Evolutionary conservation across 2,888 invertebrate genomes (phyloP).

Genomic region (Julus scandinavius): DNA sequence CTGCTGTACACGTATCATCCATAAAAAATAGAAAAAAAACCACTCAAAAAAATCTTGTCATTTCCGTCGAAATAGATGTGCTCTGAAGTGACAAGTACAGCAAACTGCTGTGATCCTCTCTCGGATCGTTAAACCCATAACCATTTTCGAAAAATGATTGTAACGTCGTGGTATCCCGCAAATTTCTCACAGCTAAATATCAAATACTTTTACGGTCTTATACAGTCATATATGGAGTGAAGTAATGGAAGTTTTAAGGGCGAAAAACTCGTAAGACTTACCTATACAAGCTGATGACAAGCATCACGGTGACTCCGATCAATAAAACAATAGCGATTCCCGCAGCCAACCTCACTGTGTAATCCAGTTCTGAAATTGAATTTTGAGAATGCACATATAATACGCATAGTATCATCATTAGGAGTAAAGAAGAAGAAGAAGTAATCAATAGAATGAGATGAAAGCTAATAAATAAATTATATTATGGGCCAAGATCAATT

Average conservation of each 20-base stretch:
- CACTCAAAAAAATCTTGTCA: not conserved
- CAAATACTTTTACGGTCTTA: not conserved
- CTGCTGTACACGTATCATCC: not conserved
- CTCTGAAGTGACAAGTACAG: not conserved
- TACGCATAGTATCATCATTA: slow-evolving; percentile 1
- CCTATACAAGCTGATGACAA: slow-evolving; percentile 54
- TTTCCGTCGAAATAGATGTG: not conserved
- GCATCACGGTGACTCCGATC: slow-evolving; percentile 52
- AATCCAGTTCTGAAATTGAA: slow-evolving; percentile 54
- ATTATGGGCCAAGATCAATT: slow-evolving; percentile 10
- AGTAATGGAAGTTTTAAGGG: not conserved
- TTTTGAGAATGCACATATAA: not conserved
- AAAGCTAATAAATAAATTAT: slow-evolving; percentile 40
- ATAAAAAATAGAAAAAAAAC: not conserved
- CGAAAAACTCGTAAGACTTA: not conserved
- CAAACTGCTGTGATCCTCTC: not conserved
- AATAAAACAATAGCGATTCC: slow-evolving; percentile 55
- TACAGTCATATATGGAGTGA: not conserved
- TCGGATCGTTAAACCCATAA: slow-evolving; percentile 8
- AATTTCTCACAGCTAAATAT: not conserved
- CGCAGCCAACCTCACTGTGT: slow-evolving; percentile 54
- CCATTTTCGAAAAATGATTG: not conserved
- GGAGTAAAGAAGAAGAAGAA: not conserved
- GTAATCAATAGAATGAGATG: slow-evolving; percentile 28
- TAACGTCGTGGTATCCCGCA: slow-evolving; percentile 2